Percentiles rank a stretch among this genome's conserved stretches.
These are phyloP conservation scores for Diglossa cyanea DNA, from an alignment of 2,797 vertebrate genomes.

Conservation along the genomic window DNA sequence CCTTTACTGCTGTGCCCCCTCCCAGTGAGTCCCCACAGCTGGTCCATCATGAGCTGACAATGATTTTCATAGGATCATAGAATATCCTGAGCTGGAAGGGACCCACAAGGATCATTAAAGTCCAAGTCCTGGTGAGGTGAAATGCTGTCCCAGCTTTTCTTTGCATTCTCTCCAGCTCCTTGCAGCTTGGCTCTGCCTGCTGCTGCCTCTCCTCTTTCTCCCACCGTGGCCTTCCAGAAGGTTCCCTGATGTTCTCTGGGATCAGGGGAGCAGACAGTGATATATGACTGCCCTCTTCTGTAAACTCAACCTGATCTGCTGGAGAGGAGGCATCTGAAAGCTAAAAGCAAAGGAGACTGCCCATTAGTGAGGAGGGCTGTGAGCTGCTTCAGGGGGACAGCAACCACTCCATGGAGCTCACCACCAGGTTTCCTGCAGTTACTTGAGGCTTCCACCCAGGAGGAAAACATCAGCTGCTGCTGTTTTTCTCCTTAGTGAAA, in stretches of 20 bases:
- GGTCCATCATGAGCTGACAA: neutral
- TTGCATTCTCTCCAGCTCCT: neutral
- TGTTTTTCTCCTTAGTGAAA: neutral
- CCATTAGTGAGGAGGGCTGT: neutral
- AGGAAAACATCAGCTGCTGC: neutral
- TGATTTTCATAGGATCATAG: neutral
- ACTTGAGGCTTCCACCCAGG: neutral
- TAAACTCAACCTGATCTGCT: neutral
- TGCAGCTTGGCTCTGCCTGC: rapidly evolving
- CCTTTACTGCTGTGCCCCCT: neutral
- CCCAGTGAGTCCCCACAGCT: rapidly evolving
- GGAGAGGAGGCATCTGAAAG: neutral
- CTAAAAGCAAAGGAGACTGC: neutral
- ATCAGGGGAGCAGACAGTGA: neutral
- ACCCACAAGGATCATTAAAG: neutral
- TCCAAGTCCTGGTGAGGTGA: neutral
- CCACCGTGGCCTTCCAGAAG: neutral
- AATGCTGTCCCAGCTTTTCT: neutral
- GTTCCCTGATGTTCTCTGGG: neutral
- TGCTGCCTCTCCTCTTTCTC: neutral
- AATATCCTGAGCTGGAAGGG: neutral
- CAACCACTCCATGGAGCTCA: neutral
- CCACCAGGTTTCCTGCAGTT: neutral
- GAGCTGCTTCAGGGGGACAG: rapidly evolving
- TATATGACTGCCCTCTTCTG: neutral